Percentiles rank a stretch among this genome's conserved stretches.
phyloP scores from a whole-genome alignment of 2,113 vertebrate species.

The Gambusia holbrooki region DNA sequence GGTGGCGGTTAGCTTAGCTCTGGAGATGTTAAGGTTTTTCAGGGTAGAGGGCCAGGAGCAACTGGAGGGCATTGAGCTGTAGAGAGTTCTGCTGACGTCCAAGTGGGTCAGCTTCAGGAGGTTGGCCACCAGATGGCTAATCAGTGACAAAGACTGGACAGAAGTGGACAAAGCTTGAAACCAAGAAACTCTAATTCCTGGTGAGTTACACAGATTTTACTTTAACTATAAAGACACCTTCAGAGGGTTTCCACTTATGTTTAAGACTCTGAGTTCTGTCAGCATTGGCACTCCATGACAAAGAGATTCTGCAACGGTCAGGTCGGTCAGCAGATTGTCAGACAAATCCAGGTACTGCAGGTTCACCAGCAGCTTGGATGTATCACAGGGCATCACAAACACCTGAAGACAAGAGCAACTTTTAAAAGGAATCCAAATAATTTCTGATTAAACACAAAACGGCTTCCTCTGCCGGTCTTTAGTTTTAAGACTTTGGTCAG shows the following conservation, averaged over 20 bases:
- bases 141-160: constrained; percentile 47
- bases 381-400: constrained; percentile 46
- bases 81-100: constrained; percentile 84
- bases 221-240: constrained; percentile 34
- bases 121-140: constrained; percentile 54
- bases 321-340: constrained; percentile 65
- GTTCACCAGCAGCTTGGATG: constrained; percentile 27
- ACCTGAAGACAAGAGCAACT: constrained; percentile 25
- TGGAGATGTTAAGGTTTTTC: constrained; percentile 85
- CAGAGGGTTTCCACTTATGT: constrained; percentile 63
- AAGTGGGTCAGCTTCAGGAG: constrained; percentile 80
- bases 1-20: constrained; percentile 72
- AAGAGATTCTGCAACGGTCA: constrained; percentile 42
- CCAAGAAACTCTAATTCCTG: neutral
- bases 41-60: constrained; percentile 85
- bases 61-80: constrained; percentile 73
- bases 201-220: fast-evolving
- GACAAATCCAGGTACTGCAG: constrained; percentile 66
- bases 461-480: neutral
- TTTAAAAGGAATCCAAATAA: neutral
- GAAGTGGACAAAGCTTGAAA: neutral
- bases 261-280: constrained; percentile 53
- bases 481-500: neutral
- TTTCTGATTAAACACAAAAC: neutral
- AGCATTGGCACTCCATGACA: constrained; percentile 9